Evolutionary conservation across 2,888 invertebrate species (phyloP).

Genomic region (Erebia aethiops): DNA sequence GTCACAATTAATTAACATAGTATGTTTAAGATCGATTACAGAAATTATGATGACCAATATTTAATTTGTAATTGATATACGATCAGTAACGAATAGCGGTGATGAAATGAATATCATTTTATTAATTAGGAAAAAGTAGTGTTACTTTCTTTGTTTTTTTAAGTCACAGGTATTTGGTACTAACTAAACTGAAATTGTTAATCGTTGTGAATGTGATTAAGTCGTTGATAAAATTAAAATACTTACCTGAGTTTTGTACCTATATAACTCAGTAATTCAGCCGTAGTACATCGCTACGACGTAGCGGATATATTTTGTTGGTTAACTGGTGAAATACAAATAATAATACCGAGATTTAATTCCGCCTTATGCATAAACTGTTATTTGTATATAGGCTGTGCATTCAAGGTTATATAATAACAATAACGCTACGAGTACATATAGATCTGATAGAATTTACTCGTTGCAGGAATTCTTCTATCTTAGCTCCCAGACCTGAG

Average conservation of each 20-base stretch:
- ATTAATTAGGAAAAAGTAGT: background rate
- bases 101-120: constrained; percentile 3
- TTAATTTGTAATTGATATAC: constrained; percentile 23
- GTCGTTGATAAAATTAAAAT: no score
- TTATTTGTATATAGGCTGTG: no score
- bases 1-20: background rate
- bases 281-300: no score
- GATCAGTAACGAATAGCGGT: constrained; percentile 1
- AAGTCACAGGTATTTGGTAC: background rate
- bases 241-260: no score
- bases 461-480: background rate
- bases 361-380: no score
- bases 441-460: background rate
- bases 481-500: background rate
- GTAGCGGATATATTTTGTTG: no score
- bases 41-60: constrained; percentile 14
- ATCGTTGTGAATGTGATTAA: no score
- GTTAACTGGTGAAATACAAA: no score
- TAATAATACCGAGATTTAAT: no score
- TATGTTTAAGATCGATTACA: constrained; percentile 5
- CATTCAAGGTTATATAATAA: background rate
- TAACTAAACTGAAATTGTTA: background rate
- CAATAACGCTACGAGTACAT: no score
- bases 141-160: background rate
- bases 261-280: no score